phyloP scores from a whole-genome alignment of 2,797 vertebrate species.

The Euthynnus affinis region DNA sequence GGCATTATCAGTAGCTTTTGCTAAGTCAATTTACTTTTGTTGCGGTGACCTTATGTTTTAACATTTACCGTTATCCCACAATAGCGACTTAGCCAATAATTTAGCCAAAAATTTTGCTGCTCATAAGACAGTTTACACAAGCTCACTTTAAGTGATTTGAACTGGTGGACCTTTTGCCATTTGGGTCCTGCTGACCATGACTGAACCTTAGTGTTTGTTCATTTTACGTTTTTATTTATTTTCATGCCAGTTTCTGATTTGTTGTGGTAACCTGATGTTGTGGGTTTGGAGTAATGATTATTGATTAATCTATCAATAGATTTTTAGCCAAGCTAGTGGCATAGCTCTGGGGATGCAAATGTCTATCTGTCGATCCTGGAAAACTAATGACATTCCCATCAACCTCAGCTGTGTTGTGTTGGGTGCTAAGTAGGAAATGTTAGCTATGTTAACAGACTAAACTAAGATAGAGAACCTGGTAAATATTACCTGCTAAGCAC shows the following conservation, averaged over 20 bases:
- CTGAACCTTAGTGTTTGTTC: too few relatives aligned
- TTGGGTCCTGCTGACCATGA: too few relatives aligned
- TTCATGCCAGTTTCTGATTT: neutral
- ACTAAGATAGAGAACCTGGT: neutral
- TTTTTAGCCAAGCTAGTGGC: neutral
- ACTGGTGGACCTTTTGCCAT: neutral
- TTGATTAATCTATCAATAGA: neutral
- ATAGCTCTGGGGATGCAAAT: neutral
- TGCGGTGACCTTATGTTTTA: neutral
- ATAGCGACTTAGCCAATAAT: too few relatives aligned
- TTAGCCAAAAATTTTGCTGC: too few relatives aligned
- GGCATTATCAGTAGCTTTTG: neutral
- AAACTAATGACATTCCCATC: neutral
- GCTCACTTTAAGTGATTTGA: neutral
- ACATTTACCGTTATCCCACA: too few relatives aligned
- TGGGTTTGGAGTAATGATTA: neutral
- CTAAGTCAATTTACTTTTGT: neutral
- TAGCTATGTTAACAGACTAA: neutral
- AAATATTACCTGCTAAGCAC: neutral
- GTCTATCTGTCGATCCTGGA: neutral
- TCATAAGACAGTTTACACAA: neutral
- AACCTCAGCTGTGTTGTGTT: neutral
- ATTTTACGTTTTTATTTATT: neutral
- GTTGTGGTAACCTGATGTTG: neutral
- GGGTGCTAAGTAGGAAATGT: constrained; percentile 1